Evolutionary conservation across 2,113 vertebrate genomes (phyloP).

Genomic region (Pelmatolapia mariae): DNA sequence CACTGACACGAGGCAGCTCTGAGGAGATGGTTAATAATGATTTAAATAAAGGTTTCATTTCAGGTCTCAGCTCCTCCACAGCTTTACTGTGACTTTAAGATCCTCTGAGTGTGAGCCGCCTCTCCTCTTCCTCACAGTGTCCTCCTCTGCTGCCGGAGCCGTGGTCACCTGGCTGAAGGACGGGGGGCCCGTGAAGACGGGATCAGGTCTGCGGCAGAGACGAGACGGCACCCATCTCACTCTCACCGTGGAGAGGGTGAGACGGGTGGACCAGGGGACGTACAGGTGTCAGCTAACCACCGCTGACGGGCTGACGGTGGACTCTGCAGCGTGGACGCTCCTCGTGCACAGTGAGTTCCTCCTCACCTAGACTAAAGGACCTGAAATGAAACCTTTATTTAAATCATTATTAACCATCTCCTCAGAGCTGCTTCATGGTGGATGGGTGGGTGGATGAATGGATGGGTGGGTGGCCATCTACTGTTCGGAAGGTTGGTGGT

Average conservation of each 20-base stretch:
- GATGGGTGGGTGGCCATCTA: neutral
- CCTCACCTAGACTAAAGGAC: neutral
- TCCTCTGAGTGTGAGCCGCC: neutral
- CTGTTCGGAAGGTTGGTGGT: neutral
- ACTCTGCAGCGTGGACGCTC: conserved; percentile 10
- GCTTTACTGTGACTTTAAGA: neutral
- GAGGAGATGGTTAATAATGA: neutral
- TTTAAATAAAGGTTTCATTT: neutral
- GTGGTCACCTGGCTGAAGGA: conserved; percentile 30
- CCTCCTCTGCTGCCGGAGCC: neutral
- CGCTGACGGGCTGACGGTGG: neutral
- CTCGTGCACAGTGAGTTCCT: neutral
- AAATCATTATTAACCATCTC: neutral
- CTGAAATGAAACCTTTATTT: neutral
- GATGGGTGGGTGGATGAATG: rapidly evolving
- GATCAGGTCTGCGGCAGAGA: conserved; percentile 2
- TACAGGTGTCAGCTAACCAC: conserved; percentile 34
- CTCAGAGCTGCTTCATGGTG: neutral
- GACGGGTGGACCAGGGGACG: neutral
- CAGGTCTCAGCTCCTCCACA: neutral
- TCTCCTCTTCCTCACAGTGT: neutral
- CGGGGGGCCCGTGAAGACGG: neutral
- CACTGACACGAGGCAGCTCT: neutral
- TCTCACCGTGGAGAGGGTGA: conserved; percentile 7
- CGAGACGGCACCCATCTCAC: neutral